These are phyloP conservation scores for Hoplodrina blanda DNA, from an alignment of 2,888 invertebrate species.

Conservation along the genomic window DNA sequence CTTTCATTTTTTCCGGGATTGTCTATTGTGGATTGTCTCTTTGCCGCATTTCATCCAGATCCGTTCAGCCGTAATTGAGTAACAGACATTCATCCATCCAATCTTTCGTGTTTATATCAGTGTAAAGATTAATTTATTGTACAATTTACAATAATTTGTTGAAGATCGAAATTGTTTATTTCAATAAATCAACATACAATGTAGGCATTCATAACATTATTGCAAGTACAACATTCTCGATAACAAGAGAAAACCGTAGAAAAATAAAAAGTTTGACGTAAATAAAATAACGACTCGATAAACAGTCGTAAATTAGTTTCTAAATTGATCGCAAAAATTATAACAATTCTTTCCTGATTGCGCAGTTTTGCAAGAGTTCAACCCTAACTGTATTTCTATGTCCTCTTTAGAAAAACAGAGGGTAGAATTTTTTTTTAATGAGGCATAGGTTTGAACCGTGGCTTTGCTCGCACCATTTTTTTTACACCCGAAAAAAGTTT, in stretches of 20 bases:
- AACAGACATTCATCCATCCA: no score
- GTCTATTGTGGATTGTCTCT: no score
- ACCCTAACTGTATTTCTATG: slow-evolving; percentile 38
- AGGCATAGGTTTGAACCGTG: slow-evolving; percentile 1
- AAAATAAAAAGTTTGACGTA: slow-evolving; percentile 1
- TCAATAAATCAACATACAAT: no score
- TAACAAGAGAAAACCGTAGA: slow-evolving; percentile 7
- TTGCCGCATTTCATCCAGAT: no score
- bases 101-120: no score
- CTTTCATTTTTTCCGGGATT: no score
- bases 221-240: not conserved
- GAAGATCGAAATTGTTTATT: no score
- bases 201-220: slow-evolving; percentile 8
- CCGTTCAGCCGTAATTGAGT: no score
- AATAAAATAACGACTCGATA: not conserved
- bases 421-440: slow-evolving; percentile 13
- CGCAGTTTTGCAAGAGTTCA: slow-evolving; percentile 41
- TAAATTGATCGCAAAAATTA: slow-evolving; percentile 11
- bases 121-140: no score
- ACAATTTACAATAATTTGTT: no score
- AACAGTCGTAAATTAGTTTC: no score
- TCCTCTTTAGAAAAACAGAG: slow-evolving; percentile 19
- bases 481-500: not conserved
- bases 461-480: not conserved
- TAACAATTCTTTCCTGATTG: slow-evolving; percentile 21